Conservation (phyloP, 2,113 vertebrate genomes). For the Pygoscelis adeliae region DNA sequence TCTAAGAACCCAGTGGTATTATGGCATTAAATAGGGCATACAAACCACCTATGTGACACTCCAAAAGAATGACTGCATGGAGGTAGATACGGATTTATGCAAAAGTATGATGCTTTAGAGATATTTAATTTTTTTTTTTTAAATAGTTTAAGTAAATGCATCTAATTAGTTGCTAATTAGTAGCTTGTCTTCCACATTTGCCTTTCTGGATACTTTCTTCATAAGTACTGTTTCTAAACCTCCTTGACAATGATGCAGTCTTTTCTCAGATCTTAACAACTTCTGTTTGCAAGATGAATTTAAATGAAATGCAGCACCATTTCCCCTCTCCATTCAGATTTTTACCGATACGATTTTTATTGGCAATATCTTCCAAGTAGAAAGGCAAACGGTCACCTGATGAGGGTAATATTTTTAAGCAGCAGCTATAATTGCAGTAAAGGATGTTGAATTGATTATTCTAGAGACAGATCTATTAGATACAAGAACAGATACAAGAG, state of each 20-base stretch:
- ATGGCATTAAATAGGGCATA: not conserved
- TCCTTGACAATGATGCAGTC: not conserved
- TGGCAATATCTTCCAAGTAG: not conserved
- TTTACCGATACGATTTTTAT: not conserved
- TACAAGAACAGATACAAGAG: not conserved
- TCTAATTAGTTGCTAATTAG: not conserved
- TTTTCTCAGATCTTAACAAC: not conserved
- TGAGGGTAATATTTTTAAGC: slow-evolving; percentile 1
- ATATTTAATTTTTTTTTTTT: not conserved
- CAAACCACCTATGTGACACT: not conserved
- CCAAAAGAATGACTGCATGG: not conserved
- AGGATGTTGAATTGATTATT: slow-evolving; percentile 2
- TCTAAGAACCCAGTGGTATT: not conserved
- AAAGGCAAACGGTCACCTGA: not conserved
- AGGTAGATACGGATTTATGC: not conserved
- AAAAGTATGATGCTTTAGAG: not conserved
- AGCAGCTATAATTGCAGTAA: not conserved
- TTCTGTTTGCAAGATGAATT: not conserved
- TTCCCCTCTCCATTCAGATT: not conserved
- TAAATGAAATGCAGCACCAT: not conserved
- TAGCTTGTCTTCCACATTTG: not conserved
- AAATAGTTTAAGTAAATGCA: not conserved
- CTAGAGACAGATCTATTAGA: not conserved
- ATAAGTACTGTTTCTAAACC: not conserved
- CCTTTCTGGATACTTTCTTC: not conserved